Percentiles rank a stretch among this genome's conserved stretches.
Conservation (phyloP, 2,888 invertebrate species). For the Cerceris ruficornis region DNA sequence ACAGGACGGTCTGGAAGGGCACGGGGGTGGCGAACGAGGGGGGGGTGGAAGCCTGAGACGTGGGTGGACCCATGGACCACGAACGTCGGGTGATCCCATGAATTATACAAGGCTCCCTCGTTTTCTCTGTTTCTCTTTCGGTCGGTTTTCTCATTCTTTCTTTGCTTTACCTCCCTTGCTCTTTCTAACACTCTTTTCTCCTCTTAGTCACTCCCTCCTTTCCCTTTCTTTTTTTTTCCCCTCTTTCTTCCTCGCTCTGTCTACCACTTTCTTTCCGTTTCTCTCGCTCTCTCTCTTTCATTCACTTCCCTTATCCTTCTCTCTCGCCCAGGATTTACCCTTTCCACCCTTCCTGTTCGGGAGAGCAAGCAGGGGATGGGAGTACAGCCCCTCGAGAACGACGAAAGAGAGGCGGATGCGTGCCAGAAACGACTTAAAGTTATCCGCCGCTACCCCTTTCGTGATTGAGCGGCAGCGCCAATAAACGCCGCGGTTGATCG, state of each 20-base stretch:
- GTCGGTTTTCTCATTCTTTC: background rate
- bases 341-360: slow-evolving; percentile 39
- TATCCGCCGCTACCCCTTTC: slow-evolving; percentile 42
- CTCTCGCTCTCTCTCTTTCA: background rate
- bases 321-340: background rate
- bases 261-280: background rate
- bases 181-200: background rate
- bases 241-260: slow-evolving; percentile 14
- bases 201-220: background rate
- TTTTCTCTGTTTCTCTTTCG: slow-evolving; percentile 28
- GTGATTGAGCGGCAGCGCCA: slow-evolving; percentile 50
- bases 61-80: slow-evolving; percentile 71
- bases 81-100: slow-evolving; percentile 77
- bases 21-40: slow-evolving; percentile 33
- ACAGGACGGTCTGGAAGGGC: slow-evolving; percentile 43
- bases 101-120: slow-evolving; percentile 79
- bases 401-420: slow-evolving; percentile 58
- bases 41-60: slow-evolving; percentile 38
- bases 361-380: slow-evolving; percentile 17
- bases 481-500: slow-evolving; percentile 50
- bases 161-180: slow-evolving; percentile 6
- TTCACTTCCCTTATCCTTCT: background rate
- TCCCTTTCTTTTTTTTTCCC: slow-evolving; percentile 2
- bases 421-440: slow-evolving; percentile 56
- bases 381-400: slow-evolving; percentile 47